Conservation (phyloP, 2,888 invertebrate species). For the Furcula furcula region DNA sequence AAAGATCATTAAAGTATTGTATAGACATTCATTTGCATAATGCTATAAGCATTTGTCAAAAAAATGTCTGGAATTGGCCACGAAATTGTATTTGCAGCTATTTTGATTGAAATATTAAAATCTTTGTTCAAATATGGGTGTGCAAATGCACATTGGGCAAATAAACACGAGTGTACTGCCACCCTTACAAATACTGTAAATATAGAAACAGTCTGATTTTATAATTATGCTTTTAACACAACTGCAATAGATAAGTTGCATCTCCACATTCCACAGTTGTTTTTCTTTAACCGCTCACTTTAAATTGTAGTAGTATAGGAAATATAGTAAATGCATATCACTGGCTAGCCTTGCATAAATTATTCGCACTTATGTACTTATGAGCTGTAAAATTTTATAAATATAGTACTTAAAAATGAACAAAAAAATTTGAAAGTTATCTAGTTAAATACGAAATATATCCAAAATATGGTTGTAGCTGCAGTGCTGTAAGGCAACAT, state of each 20-base stretch:
- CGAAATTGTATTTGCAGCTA: too few relatives aligned
- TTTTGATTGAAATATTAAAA: too few relatives aligned
- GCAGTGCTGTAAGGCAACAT: too few relatives aligned
- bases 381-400: constrained; percentile 36
- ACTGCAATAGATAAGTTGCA: constrained; percentile 20
- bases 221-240: constrained; percentile 11
- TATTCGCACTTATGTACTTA: constrained; percentile 51
- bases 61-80: too few relatives aligned
- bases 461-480: constrained; percentile 15
- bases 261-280: constrained; percentile 40
- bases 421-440: constrained; percentile 19
- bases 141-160: too few relatives aligned
- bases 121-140: too few relatives aligned
- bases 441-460: constrained; percentile 15
- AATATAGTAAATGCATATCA: constrained; percentile 54
- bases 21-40: too few relatives aligned
- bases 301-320: constrained; percentile 27
- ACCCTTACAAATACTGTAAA: too few relatives aligned
- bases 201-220: neutral
- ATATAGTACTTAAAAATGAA: constrained; percentile 36
- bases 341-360: constrained; percentile 50
- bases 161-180: too few relatives aligned
- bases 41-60: too few relatives aligned
- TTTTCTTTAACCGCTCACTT: constrained; percentile 22
- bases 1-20: too few relatives aligned